Conservation (phyloP, 2,113 vertebrate genomes). For the Pomatorhinus ruficollis region DNA sequence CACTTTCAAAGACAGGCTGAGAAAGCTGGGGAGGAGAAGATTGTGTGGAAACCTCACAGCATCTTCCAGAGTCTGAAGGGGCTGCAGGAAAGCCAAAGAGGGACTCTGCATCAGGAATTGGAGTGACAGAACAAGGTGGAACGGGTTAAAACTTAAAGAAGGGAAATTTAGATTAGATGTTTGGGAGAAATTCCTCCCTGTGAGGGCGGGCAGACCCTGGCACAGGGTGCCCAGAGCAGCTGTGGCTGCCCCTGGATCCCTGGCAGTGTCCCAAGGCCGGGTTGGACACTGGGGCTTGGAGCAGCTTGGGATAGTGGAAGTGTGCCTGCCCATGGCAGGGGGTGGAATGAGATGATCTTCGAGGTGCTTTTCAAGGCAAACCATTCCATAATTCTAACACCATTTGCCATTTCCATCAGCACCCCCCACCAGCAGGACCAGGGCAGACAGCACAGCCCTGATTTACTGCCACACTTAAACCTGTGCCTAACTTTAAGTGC, state of each 20-base stretch:
- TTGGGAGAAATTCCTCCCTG: neutral
- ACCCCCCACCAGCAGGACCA: neutral
- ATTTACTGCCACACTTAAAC: slow-evolving; percentile 50
- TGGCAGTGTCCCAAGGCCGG: neutral
- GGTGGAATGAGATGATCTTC: neutral
- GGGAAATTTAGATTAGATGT: neutral
- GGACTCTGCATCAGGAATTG: neutral
- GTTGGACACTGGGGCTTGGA: fast-evolving
- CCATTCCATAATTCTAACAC: neutral
- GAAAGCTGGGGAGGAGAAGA: neutral
- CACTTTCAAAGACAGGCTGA: neutral
- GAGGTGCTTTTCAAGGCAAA: neutral
- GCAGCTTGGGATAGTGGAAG: neutral
- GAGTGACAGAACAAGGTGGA: neutral
- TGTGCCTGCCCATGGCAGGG: neutral
- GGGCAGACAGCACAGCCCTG: neutral
- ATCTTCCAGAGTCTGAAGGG: neutral
- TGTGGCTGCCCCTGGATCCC: neutral
- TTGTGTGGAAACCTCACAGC: neutral
- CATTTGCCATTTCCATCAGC: neutral
- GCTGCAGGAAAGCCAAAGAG: neutral
- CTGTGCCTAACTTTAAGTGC: slow-evolving; percentile 24
- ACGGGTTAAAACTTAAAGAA: neutral
- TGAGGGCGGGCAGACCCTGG: neutral
- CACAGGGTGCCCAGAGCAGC: neutral